These are phyloP conservation scores for Diadophis punctatus DNA, from an alignment of 2,113 vertebrate genomes.

Conservation along the genomic window DNA sequence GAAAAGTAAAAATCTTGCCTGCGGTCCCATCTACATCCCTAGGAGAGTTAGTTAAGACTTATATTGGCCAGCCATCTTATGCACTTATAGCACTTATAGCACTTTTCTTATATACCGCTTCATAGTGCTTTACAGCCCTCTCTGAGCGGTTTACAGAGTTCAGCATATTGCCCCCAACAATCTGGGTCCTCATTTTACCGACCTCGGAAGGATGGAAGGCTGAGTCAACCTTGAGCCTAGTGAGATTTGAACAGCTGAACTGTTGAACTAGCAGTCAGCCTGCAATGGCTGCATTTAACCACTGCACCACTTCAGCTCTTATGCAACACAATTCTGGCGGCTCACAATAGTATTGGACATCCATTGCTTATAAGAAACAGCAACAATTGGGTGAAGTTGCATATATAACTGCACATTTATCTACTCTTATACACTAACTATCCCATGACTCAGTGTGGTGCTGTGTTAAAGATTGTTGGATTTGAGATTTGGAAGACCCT, in stretches of 20 bases:
- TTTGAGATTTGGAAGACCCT: background rate
- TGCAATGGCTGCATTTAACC: too few relatives aligned
- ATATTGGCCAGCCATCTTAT: background rate
- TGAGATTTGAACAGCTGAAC: too few relatives aligned
- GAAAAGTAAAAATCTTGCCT: background rate
- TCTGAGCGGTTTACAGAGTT: too few relatives aligned
- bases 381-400: background rate
- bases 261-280: too few relatives aligned
- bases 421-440: background rate
- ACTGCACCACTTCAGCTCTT: too few relatives aligned
- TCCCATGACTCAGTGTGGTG: background rate
- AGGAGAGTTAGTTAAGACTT: background rate
- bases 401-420: background rate
- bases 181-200: too few relatives aligned
- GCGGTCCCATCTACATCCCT: background rate
- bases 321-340: background rate
- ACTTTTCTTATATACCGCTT: too few relatives aligned
- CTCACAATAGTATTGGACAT: background rate
- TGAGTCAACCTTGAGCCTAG: too few relatives aligned
- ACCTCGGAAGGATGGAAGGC: too few relatives aligned
- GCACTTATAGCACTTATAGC: too few relatives aligned
- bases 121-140: too few relatives aligned
- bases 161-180: too few relatives aligned
- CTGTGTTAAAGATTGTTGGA: background rate
- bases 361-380: background rate